These are phyloP conservation scores for Burhinus oedicnemus DNA, from an alignment of 2,113 vertebrate species.

Conservation along the genomic window DNA sequence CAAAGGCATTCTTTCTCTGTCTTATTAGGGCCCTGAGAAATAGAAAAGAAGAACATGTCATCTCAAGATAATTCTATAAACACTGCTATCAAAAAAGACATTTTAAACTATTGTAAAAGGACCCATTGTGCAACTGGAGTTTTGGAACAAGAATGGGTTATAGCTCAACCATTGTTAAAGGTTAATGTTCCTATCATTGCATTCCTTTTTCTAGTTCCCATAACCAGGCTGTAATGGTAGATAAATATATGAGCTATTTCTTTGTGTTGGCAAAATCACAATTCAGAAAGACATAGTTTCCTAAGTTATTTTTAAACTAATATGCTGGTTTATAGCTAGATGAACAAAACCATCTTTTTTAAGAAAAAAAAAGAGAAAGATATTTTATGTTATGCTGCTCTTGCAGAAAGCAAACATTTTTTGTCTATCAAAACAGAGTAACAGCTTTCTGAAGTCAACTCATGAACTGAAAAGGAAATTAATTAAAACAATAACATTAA, in stretches of 20 bases:
- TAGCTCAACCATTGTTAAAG: constrained; percentile 56
- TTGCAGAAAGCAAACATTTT: constrained; percentile 41
- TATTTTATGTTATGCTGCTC: not conserved
- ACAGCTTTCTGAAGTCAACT: constrained; percentile 27
- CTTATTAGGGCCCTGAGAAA: not conserved
- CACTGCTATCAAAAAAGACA: constrained; percentile 41
- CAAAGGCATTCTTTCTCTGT: not conserved
- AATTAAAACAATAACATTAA: constrained; percentile 44
- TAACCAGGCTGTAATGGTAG: constrained; percentile 49
- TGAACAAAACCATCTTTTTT: constrained; percentile 51
- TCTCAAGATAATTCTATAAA: constrained; percentile 24
- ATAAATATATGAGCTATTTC: constrained; percentile 72
- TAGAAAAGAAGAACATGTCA: constrained; percentile 19
- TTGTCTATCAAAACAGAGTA: not conserved
- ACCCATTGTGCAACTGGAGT: constrained; percentile 20
- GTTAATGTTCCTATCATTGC: constrained; percentile 53
- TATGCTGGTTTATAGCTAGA: constrained; percentile 56
- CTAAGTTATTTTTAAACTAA: constrained; percentile 73
- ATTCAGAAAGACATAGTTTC: constrained; percentile 71
- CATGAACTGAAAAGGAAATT: constrained; percentile 16
- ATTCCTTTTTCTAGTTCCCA: constrained; percentile 62
- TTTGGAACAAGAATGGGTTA: constrained; percentile 19
- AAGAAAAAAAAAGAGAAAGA: not conserved
- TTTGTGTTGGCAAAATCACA: constrained; percentile 72
- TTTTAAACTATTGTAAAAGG: constrained; percentile 37